Evolutionary conservation across 2,888 invertebrate genomes (phyloP).

Genomic region (Cyclophora albipunctata): DNA sequence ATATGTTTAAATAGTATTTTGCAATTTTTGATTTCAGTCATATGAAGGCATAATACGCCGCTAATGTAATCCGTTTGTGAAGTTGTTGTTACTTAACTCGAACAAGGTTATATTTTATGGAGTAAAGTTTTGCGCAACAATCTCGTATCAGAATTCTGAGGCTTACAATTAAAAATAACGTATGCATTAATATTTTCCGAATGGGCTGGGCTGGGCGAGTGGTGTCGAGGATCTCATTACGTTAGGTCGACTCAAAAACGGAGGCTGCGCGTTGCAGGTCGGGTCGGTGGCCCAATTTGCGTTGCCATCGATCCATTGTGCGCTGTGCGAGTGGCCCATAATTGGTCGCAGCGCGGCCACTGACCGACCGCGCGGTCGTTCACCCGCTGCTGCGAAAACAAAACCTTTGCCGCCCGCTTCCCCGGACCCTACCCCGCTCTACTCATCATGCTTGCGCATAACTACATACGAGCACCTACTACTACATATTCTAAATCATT

Average conservation of each 20-base stretch:
- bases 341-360: slow-evolving; percentile 73
- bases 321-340: slow-evolving; percentile 75
- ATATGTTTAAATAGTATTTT: too few species aligned
- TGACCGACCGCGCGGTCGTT: slow-evolving; percentile 68
- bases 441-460: slow-evolving; percentile 16
- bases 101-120: neutral
- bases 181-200: neutral
- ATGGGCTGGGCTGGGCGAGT: slow-evolving; percentile 3
- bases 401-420: slow-evolving; percentile 50
- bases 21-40: too few species aligned
- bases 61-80: slow-evolving; percentile 4
- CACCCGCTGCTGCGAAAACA: slow-evolving; percentile 68
- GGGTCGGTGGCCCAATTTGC: slow-evolving; percentile 58
- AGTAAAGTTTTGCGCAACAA: neutral
- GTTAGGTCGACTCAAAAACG: slow-evolving; percentile 24
- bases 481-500: too few species aligned
- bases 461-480: slow-evolving; percentile 6
- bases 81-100: too few species aligned
- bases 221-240: slow-evolving; percentile 7
- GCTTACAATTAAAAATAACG: neutral
- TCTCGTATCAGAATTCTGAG: too few species aligned
- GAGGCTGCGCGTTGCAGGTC: slow-evolving; percentile 31
- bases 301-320: slow-evolving; percentile 75
- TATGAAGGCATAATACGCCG: slow-evolving; percentile 4
- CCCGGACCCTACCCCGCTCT: slow-evolving; percentile 22